Percentiles rank a stretch among this genome's conserved stretches.
Conservation (phyloP, 53 echinoderm and acorn worm species). For the Apostichopus leukothele region DNA sequence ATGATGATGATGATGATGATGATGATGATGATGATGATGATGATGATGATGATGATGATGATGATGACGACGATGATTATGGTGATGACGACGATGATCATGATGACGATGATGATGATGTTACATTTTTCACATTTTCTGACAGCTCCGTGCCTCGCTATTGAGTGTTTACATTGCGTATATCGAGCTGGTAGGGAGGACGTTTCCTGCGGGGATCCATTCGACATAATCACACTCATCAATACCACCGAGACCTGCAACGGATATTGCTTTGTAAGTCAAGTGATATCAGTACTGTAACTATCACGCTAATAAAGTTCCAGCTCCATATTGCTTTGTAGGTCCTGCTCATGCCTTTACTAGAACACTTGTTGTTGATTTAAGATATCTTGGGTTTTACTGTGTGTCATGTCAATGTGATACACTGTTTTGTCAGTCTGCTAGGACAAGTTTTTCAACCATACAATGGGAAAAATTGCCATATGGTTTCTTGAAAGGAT, state of each 20-base stretch:
- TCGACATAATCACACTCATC: neutral
- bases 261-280: neutral
- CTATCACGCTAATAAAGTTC: too few relatives aligned
- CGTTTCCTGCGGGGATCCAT: neutral
- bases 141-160: neutral
- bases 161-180: neutral
- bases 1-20: neutral
- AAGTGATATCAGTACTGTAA: too few relatives aligned
- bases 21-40: constrained; percentile 1
- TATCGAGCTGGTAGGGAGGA: neutral
- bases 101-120: neutral
- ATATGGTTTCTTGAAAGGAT: too few relatives aligned
- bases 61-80: neutral
- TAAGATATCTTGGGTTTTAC: too few relatives aligned
- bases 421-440: too few relatives aligned
- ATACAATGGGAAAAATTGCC: too few relatives aligned
- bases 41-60: neutral
- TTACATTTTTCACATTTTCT: neutral
- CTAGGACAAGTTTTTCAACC: too few relatives aligned
- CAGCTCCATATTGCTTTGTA: too few relatives aligned
- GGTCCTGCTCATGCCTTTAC: too few relatives aligned
- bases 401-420: too few relatives aligned
- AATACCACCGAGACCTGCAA: neutral
- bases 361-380: too few relatives aligned
- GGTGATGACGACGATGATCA: neutral